These are phyloP conservation scores for Mayetiola destructor DNA, from an alignment of 2,888 invertebrate genomes.

Conservation along the genomic window DNA sequence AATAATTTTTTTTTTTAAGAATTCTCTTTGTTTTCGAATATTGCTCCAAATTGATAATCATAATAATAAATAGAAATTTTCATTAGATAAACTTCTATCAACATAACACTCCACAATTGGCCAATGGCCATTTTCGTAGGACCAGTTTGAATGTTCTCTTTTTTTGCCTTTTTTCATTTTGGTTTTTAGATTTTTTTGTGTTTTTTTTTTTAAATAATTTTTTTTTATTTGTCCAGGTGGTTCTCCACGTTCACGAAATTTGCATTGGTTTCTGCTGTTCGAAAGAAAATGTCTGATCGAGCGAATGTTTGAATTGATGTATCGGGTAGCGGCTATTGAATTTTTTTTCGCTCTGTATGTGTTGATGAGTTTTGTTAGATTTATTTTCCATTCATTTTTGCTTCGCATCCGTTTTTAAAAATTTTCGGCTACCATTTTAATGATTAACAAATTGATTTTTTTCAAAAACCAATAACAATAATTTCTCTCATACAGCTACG, in stretches of 20 bases:
- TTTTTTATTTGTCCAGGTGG: background rate
- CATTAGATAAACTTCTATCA: background rate
- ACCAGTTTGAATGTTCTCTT: background rate
- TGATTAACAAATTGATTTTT: constrained; percentile 40
- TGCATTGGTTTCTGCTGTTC: background rate
- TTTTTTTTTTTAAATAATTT: constrained; percentile 5
- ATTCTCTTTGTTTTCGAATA: background rate
- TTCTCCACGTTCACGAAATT: background rate
- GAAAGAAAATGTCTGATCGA: background rate
- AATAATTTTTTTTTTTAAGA: background rate
- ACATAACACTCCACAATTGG: background rate
- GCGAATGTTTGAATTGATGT: background rate
- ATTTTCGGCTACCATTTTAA: constrained; percentile 38
- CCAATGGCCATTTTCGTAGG: constrained; percentile 5
- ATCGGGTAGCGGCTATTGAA: background rate
- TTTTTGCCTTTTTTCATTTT: background rate
- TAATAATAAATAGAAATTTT: background rate
- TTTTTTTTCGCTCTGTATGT: background rate
- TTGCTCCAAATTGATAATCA: constrained; percentile 9
- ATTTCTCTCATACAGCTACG: constrained; percentile 35
- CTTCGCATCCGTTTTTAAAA: constrained; percentile 29
- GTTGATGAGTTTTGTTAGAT: background rate
- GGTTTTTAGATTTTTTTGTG: background rate
- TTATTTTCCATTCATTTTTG: background rate
- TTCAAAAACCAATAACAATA: constrained; percentile 40